phyloP scores from a whole-genome alignment of 2,888 invertebrate species.

The Abscondita cerata region DNA sequence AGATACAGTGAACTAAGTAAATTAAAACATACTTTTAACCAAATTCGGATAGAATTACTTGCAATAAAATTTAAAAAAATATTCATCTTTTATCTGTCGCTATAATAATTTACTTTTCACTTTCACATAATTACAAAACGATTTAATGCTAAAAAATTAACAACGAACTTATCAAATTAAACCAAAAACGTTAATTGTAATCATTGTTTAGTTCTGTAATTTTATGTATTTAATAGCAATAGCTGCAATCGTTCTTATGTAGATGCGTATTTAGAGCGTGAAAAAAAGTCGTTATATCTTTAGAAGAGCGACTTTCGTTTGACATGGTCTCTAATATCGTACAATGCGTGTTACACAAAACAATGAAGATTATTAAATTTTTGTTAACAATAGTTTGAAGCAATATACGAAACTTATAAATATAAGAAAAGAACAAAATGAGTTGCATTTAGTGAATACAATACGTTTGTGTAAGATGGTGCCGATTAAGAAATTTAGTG shows the following conservation, averaged over 20 bases:
- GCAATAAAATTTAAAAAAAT: too few relatives aligned
- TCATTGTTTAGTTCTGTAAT: neutral
- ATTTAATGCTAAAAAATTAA: too few relatives aligned
- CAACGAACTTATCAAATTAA: too few relatives aligned
- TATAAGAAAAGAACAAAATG: slow-evolving; percentile 13
- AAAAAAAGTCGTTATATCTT: slow-evolving; percentile 11
- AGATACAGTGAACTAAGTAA: too few relatives aligned
- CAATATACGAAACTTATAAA: slow-evolving; percentile 28
- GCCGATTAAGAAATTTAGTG: neutral
- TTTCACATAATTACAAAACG: too few relatives aligned
- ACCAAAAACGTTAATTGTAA: too few relatives aligned
- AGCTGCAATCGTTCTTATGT: neutral
- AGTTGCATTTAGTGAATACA: too few relatives aligned
- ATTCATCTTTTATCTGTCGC: too few relatives aligned
- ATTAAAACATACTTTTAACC: too few relatives aligned
- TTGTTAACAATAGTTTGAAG: slow-evolving; percentile 22
- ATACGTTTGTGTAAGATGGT: slow-evolving; percentile 1
- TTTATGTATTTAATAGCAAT: neutral
- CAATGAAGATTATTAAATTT: slow-evolving; percentile 23
- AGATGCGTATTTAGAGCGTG: slow-evolving; percentile 27
- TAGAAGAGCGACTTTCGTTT: slow-evolving; percentile 26
- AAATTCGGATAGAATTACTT: too few relatives aligned
- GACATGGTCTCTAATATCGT: slow-evolving; percentile 26
- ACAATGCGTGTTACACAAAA: slow-evolving; percentile 25
- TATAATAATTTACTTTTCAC: too few relatives aligned